Conservation (phyloP, 2,888 invertebrate species). For the Leptopilina myrica region DNA sequence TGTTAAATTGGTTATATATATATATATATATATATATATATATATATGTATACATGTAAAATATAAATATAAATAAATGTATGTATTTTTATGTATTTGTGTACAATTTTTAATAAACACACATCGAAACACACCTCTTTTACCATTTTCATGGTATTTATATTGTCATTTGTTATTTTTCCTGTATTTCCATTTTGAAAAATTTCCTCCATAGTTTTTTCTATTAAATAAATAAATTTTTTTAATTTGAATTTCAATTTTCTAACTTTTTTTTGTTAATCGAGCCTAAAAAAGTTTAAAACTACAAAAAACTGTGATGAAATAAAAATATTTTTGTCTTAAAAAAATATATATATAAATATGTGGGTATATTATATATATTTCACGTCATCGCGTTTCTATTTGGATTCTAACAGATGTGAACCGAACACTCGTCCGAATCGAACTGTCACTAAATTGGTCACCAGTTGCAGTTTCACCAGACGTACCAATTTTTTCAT, state of each 20-base stretch:
- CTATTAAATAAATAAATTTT: background rate
- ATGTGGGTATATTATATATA: background rate
- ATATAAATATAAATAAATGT: too few species aligned
- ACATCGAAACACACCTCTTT: slow-evolving; percentile 66
- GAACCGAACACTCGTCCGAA: background rate
- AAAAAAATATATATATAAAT: too few species aligned
- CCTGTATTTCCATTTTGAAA: slow-evolving; percentile 72
- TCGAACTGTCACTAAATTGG: background rate
- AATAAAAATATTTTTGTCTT: background rate
- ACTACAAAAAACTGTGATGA: slow-evolving; percentile 27
- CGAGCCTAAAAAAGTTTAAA: background rate
- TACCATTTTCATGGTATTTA: slow-evolving; percentile 62
- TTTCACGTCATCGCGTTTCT: slow-evolving; percentile 29
- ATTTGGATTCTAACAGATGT: background rate
- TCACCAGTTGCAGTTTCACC: background rate
- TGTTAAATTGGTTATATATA: background rate
- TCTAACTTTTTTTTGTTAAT: too few species aligned
- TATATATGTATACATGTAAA: too few species aligned
- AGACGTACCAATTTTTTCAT: background rate
- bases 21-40: background rate
- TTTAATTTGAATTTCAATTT: background rate
- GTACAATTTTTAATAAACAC: background rate
- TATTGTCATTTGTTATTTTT: slow-evolving; percentile 64
- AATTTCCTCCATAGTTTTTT: slow-evolving; percentile 67
- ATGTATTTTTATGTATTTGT: background rate